Base-by-base conservation (phyloP, 1,140 invertebrate genomes). In the Aricia agestis region DNA sequence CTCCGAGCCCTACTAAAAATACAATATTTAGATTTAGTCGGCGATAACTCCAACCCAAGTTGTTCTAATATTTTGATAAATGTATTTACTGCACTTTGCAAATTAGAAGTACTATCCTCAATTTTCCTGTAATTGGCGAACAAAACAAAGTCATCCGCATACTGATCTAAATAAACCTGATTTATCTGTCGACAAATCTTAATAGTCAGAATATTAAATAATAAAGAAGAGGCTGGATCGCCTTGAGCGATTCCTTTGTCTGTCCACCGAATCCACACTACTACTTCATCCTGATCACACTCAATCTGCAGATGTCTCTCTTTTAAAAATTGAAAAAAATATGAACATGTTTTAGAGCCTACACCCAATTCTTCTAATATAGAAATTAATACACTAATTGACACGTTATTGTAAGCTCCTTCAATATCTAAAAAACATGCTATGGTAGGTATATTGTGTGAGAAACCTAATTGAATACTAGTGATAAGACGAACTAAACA, bases 181-280 rank as follows among this genome's bases (percentile, higher is more conserved):
- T 66, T 57, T 65, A 61, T n/a, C 9, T 32, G 3, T 61, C 72
- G 7, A 68, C 74, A 42, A 70, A 61, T 67, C 36, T 9, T 36
- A 36, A 36, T 36, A 36, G 36, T 36, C 36, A 36, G 36, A 36
- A 36, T 36, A 36, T 72, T 72, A 66, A 75, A 75, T 10, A 75
- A 57, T 25, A 75, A 57, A 1, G 70, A 65, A 15, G 73, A 70
- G 0, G 70, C 31, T 58, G 73, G 68, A 11, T 74, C 73, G 2
- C 73, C 70, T 32, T 74, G 73, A 6, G 68, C 70, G 17, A 74
- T 13, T 2, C 73, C 70, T 67, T 67, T 74, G 42, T 11, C 15
- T 19, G 68, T 36, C 32, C 42, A 66, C 70, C 70, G 69, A 31
- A 59, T n/a, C 0, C 67, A n/a, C 31, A 61, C n/a, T 6, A 59